A percentile compares a stretch with the other conserved stretches of the same genome.
Conservation (phyloP, 2,888 invertebrate genomes). For the Steromphala cineraria region DNA sequence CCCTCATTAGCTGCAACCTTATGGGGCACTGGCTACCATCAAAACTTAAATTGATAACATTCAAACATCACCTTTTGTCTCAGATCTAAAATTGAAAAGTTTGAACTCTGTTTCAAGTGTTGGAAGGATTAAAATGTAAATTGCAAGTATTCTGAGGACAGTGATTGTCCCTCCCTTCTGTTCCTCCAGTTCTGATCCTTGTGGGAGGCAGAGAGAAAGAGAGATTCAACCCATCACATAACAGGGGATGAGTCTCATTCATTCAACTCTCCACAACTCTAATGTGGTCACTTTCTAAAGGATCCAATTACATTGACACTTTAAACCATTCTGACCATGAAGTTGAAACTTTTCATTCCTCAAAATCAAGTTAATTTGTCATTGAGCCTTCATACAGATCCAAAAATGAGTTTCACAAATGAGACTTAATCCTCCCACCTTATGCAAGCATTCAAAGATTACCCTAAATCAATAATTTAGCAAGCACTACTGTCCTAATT, state of each 20-base stretch:
- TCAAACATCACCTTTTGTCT: neutral
- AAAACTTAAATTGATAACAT: neutral
- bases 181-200: neutral
- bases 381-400: too few relatives aligned
- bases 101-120: neutral
- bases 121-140: neutral
- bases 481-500: too few relatives aligned
- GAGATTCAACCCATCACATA: neutral
- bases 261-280: too few relatives aligned
- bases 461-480: too few relatives aligned
- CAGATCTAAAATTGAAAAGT: neutral
- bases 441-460: too few relatives aligned
- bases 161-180: neutral
- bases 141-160: neutral
- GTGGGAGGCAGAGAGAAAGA: neutral
- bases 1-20: neutral
- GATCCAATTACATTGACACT: too few relatives aligned
- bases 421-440: too few relatives aligned
- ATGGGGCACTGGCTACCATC: constrained; percentile 4
- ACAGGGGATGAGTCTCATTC: neutral
- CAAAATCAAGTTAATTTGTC: too few relatives aligned
- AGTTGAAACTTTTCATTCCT: too few relatives aligned
- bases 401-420: too few relatives aligned
- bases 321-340: too few relatives aligned
- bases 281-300: too few relatives aligned